These are phyloP conservation scores for Xyrichtys novacula DNA, from an alignment of 2,797 vertebrate species.

Conservation along the genomic window DNA sequence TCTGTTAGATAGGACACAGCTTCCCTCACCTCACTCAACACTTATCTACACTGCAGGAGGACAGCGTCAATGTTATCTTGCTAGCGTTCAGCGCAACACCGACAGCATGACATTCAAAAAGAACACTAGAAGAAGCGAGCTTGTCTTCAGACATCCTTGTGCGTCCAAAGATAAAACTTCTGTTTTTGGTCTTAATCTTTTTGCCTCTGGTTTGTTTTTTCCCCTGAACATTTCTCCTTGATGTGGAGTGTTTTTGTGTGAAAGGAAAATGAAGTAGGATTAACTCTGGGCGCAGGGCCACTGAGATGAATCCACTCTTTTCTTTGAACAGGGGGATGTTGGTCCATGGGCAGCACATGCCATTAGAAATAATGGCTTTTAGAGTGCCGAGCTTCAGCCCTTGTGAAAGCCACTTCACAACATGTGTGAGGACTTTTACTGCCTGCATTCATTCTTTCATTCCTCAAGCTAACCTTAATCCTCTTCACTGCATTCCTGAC, in stretches of 20 bases:
- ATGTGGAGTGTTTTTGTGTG: not conserved
- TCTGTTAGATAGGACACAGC: not conserved
- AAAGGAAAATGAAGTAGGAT: conserved; percentile 23
- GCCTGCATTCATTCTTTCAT: conserved; percentile 39
- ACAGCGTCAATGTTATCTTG: conserved; percentile 1
- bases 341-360: conserved; percentile 31
- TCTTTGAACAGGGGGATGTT: conserved; percentile 42
- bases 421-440: conserved; percentile 46
- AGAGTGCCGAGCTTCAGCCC: conserved; percentile 59
- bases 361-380: conserved; percentile 73
- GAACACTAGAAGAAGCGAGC: too few relatives aligned
- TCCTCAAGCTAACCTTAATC: conserved; percentile 36
- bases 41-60: conserved; percentile 15
- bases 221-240: not conserved
- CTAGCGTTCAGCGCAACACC: conserved; percentile 1
- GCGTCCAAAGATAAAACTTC: not conserved
- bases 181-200: not conserved
- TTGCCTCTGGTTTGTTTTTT: not conserved
- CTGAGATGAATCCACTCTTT: conserved; percentile 26
- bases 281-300: conserved; percentile 33
- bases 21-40: conserved; percentile 3
- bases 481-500: conserved; percentile 37
- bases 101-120: conserved; percentile 11
- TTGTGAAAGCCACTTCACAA: conserved; percentile 52
- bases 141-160: not conserved